A percentile compares a stretch with the other conserved stretches of the same genome.
Evolutionary conservation across 1,140 invertebrate species (phyloP).

Genomic region (Proctacanthus coquilletti): DNA sequence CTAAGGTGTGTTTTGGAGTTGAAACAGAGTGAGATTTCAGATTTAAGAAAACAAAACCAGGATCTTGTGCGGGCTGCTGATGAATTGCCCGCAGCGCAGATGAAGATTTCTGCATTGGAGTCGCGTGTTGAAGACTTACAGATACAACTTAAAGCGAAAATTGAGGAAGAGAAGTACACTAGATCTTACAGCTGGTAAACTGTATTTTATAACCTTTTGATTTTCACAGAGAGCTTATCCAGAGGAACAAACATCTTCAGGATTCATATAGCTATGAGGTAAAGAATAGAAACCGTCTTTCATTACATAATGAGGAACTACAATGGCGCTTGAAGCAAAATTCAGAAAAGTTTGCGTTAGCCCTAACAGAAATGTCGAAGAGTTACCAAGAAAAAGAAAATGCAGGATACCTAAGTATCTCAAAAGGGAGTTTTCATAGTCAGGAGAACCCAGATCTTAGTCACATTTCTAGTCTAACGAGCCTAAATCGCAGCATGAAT

Average conservation of each 20-base stretch:
- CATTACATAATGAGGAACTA: constrained; percentile 72
- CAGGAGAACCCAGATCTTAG: constrained; percentile 2
- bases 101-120: constrained; percentile 38
- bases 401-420: neutral
- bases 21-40: constrained; percentile 52
- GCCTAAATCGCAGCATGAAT: constrained; percentile 6
- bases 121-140: constrained; percentile 52
- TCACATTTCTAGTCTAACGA: constrained; percentile 3
- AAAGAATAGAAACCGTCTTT: constrained; percentile 58
- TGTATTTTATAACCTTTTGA: constrained; percentile 6
- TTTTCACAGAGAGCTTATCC: constrained; percentile 34
- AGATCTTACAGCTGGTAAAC: too few relatives aligned
- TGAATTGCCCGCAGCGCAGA: constrained; percentile 36
- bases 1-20: constrained; percentile 58
- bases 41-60: constrained; percentile 47
- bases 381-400: constrained; percentile 5
- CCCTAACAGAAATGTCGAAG: constrained; percentile 15
- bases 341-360: constrained; percentile 28
- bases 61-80: constrained; percentile 37
- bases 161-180: constrained; percentile 38
- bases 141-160: constrained; percentile 45
- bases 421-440: neutral
- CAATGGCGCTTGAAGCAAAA: constrained; percentile 69
- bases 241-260: constrained; percentile 52
- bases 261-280: constrained; percentile 52